These are phyloP conservation scores for Spinus olivaceus DNA, from an alignment of 2,797 vertebrate species.

Conservation along the genomic window DNA sequence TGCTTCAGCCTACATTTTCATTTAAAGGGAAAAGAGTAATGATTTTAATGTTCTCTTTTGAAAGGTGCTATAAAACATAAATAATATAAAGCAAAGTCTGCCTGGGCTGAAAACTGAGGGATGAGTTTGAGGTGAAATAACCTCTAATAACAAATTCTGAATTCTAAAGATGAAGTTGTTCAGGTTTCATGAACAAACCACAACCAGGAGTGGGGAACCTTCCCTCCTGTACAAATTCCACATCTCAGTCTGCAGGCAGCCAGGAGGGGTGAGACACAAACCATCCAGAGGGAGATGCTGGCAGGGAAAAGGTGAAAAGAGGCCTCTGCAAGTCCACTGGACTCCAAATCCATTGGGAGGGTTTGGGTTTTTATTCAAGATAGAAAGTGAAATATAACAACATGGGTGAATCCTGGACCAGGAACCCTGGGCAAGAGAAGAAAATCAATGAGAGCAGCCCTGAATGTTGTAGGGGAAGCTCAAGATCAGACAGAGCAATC, in stretches of 20 bases:
- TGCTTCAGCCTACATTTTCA: neutral
- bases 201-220: neutral
- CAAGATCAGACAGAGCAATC: neutral
- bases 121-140: neutral
- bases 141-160: neutral
- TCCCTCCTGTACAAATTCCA: neutral
- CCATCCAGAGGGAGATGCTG: neutral
- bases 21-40: neutral
- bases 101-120: neutral
- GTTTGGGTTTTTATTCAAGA: neutral
- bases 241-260: neutral
- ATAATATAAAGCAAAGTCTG: neutral
- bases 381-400: neutral
- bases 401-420: neutral
- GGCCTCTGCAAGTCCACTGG: neutral
- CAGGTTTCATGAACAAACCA: fast-evolving
- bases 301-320: neutral
- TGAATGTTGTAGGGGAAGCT: neutral
- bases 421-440: neutral
- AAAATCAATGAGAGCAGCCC: neutral
- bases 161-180: neutral
- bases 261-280: neutral
- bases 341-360: neutral
- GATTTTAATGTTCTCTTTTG: neutral
- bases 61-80: neutral